Percentiles rank a stretch among this genome's conserved stretches.
These are phyloP conservation scores for Caerostris extrusa DNA, from an alignment of 1,140 invertebrate genomes.

Conservation along the genomic window DNA sequence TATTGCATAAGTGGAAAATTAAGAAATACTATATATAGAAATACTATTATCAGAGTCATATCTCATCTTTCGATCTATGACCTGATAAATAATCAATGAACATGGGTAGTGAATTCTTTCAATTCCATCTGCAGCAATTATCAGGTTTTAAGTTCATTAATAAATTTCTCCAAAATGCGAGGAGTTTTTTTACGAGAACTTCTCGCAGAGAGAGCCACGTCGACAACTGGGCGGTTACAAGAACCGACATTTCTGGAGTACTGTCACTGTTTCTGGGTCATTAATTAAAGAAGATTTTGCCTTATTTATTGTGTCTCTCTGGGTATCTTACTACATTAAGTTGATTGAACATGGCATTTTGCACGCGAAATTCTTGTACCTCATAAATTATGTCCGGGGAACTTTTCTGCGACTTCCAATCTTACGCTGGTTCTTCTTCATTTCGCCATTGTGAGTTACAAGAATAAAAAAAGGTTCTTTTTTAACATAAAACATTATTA, in stretches of 20 bases:
- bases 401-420: constrained; percentile 31
- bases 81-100: constrained; percentile 59
- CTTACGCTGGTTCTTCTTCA: not conserved
- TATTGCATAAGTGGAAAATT: too few species aligned
- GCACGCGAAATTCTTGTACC: constrained; percentile 42
- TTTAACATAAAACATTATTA: too few species aligned
- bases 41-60: not conserved
- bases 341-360: constrained; percentile 7
- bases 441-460: not conserved
- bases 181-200: not conserved
- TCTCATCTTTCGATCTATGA: constrained; percentile 19
- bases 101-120: constrained; percentile 33
- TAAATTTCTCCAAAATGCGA: constrained; percentile 21
- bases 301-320: constrained; percentile 13
- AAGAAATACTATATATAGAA: too few species aligned
- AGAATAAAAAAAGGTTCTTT: not conserved
- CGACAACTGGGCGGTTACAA: constrained; percentile 34
- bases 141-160: constrained; percentile 56
- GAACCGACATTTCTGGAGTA: constrained; percentile 28
- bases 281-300: constrained; percentile 20
- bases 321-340: not conserved
- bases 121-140: constrained; percentile 49
- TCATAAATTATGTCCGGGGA: constrained; percentile 15
- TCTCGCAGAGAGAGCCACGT: not conserved
- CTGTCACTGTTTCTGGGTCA: constrained; percentile 44